Conservation (phyloP, 2,888 invertebrate genomes). For the Epistrophe grossulariae region DNA sequence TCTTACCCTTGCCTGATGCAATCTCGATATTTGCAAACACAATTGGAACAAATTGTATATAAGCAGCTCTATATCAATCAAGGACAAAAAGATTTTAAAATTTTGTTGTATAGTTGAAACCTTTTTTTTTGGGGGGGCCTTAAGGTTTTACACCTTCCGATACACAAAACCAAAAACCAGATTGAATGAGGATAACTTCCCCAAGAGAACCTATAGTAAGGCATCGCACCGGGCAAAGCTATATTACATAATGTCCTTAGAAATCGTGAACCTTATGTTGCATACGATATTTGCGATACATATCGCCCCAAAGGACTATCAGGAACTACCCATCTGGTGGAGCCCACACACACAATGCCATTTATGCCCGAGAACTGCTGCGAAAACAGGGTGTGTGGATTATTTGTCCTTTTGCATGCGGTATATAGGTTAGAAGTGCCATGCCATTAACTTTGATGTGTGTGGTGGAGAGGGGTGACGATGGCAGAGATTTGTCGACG, state of each 20-base stretch:
- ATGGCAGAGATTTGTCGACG: constrained; percentile 59
- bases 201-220: neutral
- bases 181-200: constrained; percentile 47
- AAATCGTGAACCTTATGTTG: constrained; percentile 47
- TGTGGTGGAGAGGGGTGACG: constrained; percentile 37
- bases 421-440: neutral
- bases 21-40: constrained; percentile 53
- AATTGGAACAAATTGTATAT: constrained; percentile 67
- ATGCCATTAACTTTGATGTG: constrained; percentile 58
- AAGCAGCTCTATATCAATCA: constrained; percentile 54
- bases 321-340: constrained; percentile 34
- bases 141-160: constrained; percentile 19
- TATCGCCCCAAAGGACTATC: constrained; percentile 48
- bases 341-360: constrained; percentile 20
- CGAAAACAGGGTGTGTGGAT: constrained; percentile 49
- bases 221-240: constrained; percentile 9
- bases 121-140: neutral
- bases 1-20: constrained; percentile 6
- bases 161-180: constrained; percentile 32
- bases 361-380: constrained; percentile 56
- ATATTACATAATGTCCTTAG: constrained; percentile 37
- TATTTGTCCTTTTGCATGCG: constrained; percentile 58
- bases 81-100: constrained; percentile 21
- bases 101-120: constrained; percentile 3
- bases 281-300: constrained; percentile 39